A percentile compares a stretch with the other conserved stretches of the same genome.
Evolutionary conservation across 2,888 invertebrate genomes (phyloP).

Genomic region (Baronia brevicornis): DNA sequence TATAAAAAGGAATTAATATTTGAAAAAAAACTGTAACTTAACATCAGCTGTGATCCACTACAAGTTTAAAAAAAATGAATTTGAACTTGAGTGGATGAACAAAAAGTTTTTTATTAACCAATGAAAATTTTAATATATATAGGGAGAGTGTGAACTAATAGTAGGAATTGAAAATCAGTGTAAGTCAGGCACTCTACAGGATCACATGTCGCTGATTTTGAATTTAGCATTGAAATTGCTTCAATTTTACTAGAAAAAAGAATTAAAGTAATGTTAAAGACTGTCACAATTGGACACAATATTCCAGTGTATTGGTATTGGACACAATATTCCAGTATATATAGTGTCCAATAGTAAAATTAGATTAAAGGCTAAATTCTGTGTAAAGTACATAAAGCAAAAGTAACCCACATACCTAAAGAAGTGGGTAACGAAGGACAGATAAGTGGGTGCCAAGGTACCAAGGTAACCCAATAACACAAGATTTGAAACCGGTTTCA

Average conservation of each 20-base stretch:
- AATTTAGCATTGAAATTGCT: not conserved
- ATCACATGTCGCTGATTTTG: not conserved
- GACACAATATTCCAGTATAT: not conserved
- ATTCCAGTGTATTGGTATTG: too few relatives aligned
- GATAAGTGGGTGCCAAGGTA: conserved; percentile 1
- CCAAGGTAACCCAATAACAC: conserved; percentile 11
- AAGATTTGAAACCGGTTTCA: conserved; percentile 8
- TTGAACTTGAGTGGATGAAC: too few relatives aligned
- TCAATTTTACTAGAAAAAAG: not conserved
- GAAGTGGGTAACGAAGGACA: conserved; percentile 6
- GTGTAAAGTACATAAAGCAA: conserved; percentile 9
- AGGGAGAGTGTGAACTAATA: too few relatives aligned
- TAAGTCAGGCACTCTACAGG: too few relatives aligned
- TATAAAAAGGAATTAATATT: too few relatives aligned
- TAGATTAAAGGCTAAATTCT: not conserved
- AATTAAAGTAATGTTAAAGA: not conserved
- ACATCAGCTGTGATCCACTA: too few relatives aligned
- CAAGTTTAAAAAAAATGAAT: too few relatives aligned
- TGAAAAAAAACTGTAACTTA: not conserved
- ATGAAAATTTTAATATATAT: too few relatives aligned
- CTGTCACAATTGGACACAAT: too few relatives aligned
- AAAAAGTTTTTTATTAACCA: too few relatives aligned
- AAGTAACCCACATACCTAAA: conserved; percentile 2
- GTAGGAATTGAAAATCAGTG: too few relatives aligned
- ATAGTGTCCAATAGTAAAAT: not conserved